Evolutionary conservation across 1,140 invertebrate species (phyloP).

Genomic region (Platorchestia sp.): DNA sequence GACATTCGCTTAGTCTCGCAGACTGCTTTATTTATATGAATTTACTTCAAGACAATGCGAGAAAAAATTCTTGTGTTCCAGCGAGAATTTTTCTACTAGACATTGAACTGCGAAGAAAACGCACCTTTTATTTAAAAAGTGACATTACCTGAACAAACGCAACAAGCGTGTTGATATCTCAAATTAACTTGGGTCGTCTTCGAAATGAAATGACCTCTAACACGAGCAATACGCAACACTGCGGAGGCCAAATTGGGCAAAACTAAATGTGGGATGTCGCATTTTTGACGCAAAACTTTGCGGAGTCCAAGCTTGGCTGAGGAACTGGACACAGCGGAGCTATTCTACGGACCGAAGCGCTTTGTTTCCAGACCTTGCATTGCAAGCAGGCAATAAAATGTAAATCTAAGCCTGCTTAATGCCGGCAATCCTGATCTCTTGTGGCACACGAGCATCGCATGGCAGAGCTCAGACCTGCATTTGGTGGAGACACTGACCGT

Average conservation of each 20-base stretch:
- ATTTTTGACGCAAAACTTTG: background rate
- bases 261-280: background rate
- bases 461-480: background rate
- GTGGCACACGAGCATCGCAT: background rate
- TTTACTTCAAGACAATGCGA: too few relatives aligned
- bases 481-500: background rate
- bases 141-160: too few relatives aligned
- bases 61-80: too few relatives aligned
- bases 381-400: conserved; percentile 1
- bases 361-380: background rate
- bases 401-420: conserved; percentile 1
- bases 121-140: too few relatives aligned
- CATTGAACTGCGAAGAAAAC: too few relatives aligned
- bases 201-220: background rate
- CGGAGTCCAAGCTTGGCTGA: background rate
- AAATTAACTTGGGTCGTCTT: background rate
- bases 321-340: background rate
- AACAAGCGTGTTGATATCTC: too few relatives aligned
- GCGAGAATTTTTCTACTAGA: too few relatives aligned
- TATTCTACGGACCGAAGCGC: background rate
- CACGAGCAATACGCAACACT: background rate
- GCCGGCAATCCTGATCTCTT: background rate
- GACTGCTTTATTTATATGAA: too few relatives aligned
- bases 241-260: background rate
- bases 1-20: too few relatives aligned